phyloP scores from a whole-genome alignment of 2,797 vertebrate genomes.

The Prionace glauca region DNA sequence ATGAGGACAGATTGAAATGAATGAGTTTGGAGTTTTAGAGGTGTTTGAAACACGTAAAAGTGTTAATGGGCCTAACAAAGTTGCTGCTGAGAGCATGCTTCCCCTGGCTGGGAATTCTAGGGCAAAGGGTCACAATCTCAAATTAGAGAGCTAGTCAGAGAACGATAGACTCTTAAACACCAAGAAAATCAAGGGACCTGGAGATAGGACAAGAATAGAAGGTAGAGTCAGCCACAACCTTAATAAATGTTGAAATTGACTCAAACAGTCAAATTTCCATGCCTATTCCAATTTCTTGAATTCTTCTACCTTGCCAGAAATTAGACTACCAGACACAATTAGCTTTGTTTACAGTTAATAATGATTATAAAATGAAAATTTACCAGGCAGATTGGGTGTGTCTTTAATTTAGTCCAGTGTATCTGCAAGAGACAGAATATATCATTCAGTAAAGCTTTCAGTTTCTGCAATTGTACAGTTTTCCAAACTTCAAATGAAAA shows the following conservation, averaged over 20 bases:
- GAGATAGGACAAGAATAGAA: background rate
- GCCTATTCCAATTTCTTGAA: background rate
- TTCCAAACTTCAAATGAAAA: background rate
- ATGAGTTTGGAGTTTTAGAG: background rate
- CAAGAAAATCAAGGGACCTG: background rate
- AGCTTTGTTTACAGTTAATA: background rate
- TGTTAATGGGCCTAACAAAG: background rate
- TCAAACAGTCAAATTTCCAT: background rate
- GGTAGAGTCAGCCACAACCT: background rate
- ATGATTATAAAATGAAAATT: constrained; percentile 47
- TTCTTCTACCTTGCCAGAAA: background rate
- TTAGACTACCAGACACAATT: background rate
- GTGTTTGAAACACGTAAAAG: background rate
- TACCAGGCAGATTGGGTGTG: constrained; percentile 90
- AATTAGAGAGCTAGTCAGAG: background rate
- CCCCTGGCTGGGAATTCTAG: background rate
- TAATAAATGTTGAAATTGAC: background rate
- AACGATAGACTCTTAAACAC: background rate
- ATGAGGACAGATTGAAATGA: background rate
- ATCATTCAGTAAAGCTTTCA: background rate
- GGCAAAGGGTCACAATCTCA: background rate
- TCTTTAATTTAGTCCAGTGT: constrained; percentile 97
- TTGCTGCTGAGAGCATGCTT: background rate
- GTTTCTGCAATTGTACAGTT: background rate
- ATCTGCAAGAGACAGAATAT: constrained; percentile 66